phyloP scores from a whole-genome alignment of 2,113 vertebrate genomes.

The Oreochromis spilurus region DNA sequence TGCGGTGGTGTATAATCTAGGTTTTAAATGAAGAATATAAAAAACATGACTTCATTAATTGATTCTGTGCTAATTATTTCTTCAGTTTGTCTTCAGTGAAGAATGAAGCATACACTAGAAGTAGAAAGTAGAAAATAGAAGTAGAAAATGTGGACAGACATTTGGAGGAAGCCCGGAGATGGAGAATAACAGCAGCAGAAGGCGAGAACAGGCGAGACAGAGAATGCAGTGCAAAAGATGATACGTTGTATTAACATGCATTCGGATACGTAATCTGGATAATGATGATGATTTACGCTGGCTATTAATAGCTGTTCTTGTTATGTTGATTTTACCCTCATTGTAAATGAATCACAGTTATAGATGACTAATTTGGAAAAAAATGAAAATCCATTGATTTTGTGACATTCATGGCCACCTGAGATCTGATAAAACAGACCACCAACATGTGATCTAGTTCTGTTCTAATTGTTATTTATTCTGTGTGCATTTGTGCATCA shows the following conservation, averaged over 20 bases:
- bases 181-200: background rate
- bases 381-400: background rate
- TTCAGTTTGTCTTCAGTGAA: background rate
- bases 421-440: background rate
- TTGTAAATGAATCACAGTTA: background rate
- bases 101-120: background rate
- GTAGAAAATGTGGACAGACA: background rate
- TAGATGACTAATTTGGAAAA: background rate
- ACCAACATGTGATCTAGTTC: background rate
- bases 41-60: background rate
- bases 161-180: background rate
- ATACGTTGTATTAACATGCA: background rate
- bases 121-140: background rate
- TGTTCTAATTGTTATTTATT: background rate
- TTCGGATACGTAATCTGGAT: background rate
- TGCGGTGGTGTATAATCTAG: background rate
- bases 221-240: background rate
- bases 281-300: background rate
- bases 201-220: background rate
- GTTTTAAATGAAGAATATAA: background rate
- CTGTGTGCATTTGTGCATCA: background rate
- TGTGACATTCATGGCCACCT: background rate
- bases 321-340: background rate
- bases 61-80: background rate
- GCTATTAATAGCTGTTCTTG: background rate